These are phyloP conservation scores for Megaustenia siamemsis DNA, from an alignment of 2,888 invertebrate species.

Conservation along the genomic window DNA sequence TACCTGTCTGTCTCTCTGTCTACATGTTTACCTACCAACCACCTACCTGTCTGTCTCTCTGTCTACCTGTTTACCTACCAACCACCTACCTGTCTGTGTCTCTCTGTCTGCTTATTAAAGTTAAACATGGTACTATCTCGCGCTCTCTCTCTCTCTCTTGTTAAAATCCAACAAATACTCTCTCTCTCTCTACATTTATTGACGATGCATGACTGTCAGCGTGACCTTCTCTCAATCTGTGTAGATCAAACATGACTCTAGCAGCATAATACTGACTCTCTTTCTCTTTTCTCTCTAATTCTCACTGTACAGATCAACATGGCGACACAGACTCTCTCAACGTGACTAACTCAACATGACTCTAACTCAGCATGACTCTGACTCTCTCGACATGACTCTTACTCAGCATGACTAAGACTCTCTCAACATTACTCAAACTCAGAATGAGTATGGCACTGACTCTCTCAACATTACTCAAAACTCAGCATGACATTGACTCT, in stretches of 20 bases:
- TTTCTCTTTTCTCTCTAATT: not conserved
- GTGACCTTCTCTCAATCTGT: not conserved
- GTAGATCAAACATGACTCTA: too few species aligned
- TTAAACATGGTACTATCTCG: not conserved
- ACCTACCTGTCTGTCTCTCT: too few species aligned
- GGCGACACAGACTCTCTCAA: too few species aligned
- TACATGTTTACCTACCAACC: not conserved
- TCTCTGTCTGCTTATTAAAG: not conserved
- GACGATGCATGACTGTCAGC: not conserved
- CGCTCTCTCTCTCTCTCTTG: not conserved
- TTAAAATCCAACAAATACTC: not conserved
- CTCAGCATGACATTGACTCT: not conserved
- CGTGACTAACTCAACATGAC: too few species aligned
- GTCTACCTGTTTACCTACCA: too few species aligned
- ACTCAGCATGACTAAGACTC: too few species aligned
- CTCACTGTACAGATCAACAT: not conserved
- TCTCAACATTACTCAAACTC: too few species aligned
- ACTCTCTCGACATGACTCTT: not conserved
- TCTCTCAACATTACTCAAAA: too few species aligned
- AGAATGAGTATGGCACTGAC: too few species aligned
- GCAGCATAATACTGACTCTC: too few species aligned
- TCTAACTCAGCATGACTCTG: too few species aligned
- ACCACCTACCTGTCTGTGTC: not conserved
- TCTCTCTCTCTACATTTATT: not conserved
- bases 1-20: constrained; percentile 21